A percentile compares a stretch with the other conserved stretches of the same genome.
These are phyloP conservation scores for Eulithis prunata DNA, from an alignment of 2,888 invertebrate species.

Conservation along the genomic window DNA sequence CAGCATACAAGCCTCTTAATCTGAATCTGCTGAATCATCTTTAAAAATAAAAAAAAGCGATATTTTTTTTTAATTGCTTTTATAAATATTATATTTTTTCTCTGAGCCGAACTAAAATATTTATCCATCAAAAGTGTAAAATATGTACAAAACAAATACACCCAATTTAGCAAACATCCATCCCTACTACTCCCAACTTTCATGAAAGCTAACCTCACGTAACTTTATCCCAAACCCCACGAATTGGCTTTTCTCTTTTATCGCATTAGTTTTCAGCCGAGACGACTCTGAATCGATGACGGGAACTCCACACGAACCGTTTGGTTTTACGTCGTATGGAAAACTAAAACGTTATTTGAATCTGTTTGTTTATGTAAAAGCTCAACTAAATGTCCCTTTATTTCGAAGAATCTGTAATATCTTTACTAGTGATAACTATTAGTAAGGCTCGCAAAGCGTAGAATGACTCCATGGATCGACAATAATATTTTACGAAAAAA, in stretches of 20 bases:
- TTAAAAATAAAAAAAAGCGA: too few relatives aligned
- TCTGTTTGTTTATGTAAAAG: constrained; percentile 8
- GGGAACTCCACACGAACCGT: constrained; percentile 43
- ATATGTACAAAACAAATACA: constrained; percentile 1
- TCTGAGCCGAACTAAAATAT: too few relatives aligned
- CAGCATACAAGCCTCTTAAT: too few relatives aligned
- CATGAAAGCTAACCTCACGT: constrained; percentile 41
- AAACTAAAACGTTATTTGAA: constrained; percentile 30
- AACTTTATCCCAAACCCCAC: constrained; percentile 45
- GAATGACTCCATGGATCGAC: too few relatives aligned
- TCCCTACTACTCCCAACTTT: constrained; percentile 24
- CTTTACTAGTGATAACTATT: too few relatives aligned
- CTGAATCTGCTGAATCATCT: too few relatives aligned
- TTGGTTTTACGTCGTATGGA: constrained; percentile 39
- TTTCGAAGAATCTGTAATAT: too few relatives aligned
- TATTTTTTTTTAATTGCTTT: too few relatives aligned
- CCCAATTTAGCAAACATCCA: constrained; percentile 7
- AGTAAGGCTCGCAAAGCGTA: too few relatives aligned
- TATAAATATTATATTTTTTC: too few relatives aligned
- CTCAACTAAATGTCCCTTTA: too few relatives aligned
- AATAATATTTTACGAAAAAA: too few relatives aligned
- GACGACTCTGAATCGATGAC: constrained; percentile 44
- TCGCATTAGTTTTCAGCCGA: constrained; percentile 50
- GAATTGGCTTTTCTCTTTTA: constrained; percentile 48
- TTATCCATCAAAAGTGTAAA: background rate